Percentiles rank a stretch among this genome's conserved stretches.
These are phyloP conservation scores for Cydia strobilella DNA, from an alignment of 1,140 invertebrate species.

Conservation along the genomic window DNA sequence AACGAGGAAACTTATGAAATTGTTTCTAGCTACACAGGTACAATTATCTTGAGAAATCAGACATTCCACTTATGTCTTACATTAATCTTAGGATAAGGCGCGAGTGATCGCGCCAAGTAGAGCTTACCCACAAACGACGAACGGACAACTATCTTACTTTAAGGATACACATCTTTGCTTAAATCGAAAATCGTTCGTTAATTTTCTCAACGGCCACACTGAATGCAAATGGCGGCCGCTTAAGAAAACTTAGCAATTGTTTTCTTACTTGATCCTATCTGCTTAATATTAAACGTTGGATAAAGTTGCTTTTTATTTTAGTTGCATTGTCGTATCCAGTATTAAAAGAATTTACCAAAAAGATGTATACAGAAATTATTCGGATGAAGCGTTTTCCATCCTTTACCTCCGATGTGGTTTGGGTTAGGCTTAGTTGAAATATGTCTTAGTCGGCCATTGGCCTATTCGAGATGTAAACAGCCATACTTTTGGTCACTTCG, in stretches of 20 bases:
- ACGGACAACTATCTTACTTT: constrained; percentile 70
- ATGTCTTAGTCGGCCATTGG: constrained; percentile 11
- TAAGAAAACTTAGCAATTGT: constrained; percentile 38
- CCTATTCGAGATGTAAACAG: not conserved
- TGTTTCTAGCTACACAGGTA: constrained; percentile 78
- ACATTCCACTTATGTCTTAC: constrained; percentile 74
- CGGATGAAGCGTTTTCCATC: not conserved
- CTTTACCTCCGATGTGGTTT: constrained; percentile 20
- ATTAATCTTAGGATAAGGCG: constrained; percentile 33
- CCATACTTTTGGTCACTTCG: constrained; percentile 17
- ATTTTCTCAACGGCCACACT: constrained; percentile 43
- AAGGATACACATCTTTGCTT: constrained; percentile 71
- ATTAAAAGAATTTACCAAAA: constrained; percentile 1
- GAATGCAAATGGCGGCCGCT: constrained; percentile 30
- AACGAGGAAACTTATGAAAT: constrained; percentile 62
- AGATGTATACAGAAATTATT: not conserved
- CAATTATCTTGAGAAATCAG: constrained; percentile 67
- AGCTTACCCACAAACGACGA: constrained; percentile 54
- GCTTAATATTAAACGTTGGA: constrained; percentile 68
- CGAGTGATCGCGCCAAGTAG: constrained; percentile 35
- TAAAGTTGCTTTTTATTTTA: constrained; percentile 54
- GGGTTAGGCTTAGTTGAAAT: constrained; percentile 17
- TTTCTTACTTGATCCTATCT: constrained; percentile 63
- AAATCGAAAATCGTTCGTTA: constrained; percentile 48
- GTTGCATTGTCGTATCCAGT: constrained; percentile 23